Conservation (phyloP, 2,113 vertebrate genomes). For the Chaetura pelagica region DNA sequence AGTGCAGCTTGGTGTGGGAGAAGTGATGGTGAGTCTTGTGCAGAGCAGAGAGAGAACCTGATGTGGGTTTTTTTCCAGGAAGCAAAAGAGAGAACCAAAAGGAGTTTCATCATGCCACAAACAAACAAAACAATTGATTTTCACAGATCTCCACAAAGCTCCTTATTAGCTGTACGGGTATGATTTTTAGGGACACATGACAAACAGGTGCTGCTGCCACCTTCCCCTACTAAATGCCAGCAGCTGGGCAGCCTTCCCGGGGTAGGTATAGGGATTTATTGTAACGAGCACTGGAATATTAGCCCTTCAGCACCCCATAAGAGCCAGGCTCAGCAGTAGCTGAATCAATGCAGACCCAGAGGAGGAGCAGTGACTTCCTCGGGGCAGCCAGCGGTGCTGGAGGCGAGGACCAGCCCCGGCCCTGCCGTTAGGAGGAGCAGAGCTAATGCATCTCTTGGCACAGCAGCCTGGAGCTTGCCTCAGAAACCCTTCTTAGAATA, state of each 20-base stretch:
- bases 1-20: background rate
- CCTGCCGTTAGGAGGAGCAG: background rate
- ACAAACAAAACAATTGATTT: background rate
- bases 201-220: background rate
- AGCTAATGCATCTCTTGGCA: background rate
- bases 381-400: background rate
- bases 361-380: accelerated
- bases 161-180: background rate
- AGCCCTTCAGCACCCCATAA: background rate
- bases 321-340: background rate
- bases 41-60: background rate
- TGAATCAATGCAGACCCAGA: background rate
- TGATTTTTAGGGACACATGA: background rate
- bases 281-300: background rate
- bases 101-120: background rate
- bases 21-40: background rate
- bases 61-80: slow-evolving; percentile 12
- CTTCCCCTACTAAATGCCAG: background rate
- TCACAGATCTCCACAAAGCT: background rate
- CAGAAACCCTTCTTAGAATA: slow-evolving; percentile 67
- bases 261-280: background rate
- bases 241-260: background rate
- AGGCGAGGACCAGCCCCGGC: background rate
- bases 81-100: background rate
- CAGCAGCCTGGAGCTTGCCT: background rate